Percentiles rank a stretch among this genome's conserved stretches.
Conservation (phyloP, 2,888 invertebrate species). For the Cyclophora albipunctata region DNA sequence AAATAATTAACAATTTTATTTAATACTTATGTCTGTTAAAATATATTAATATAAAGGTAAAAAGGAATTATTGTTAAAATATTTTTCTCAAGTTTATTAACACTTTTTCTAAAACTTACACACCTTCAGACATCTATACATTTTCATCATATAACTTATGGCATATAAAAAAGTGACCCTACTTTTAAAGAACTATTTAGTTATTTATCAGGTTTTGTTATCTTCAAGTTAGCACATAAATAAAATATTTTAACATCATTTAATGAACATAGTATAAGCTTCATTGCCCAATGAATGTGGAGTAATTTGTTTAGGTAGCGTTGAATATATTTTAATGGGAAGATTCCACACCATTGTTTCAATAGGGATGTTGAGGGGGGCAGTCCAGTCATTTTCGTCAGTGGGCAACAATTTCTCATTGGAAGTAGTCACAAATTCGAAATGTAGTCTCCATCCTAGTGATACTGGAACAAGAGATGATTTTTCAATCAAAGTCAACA, state of each 20-base stretch:
- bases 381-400: slow-evolving; percentile 83
- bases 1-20: slow-evolving; percentile 3
- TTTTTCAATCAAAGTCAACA: no score
- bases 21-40: background rate
- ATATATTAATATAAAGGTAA: background rate
- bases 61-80: no score
- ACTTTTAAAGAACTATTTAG: no score
- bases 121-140: no score
- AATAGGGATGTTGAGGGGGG: slow-evolving; percentile 89
- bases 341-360: slow-evolving; percentile 99
- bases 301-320: slow-evolving; percentile 87
- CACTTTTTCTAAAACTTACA: no score
- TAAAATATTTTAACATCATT: slow-evolving; percentile 18
- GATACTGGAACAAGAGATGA: slow-evolving; percentile 77
- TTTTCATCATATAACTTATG: no score
- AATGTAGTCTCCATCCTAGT: slow-evolving; percentile 95
- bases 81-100: no score
- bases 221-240: no score
- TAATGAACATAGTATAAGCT: slow-evolving; percentile 57
- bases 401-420: slow-evolving; percentile 77
- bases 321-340: slow-evolving; percentile 94
- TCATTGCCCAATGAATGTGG: slow-evolving; percentile 75
- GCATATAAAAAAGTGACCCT: no score
- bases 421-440: slow-evolving; percentile 93
- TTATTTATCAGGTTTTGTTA: no score